These are phyloP conservation scores for Catharus minimus DNA, from an alignment of 2,113 vertebrate genomes.

Conservation along the genomic window DNA sequence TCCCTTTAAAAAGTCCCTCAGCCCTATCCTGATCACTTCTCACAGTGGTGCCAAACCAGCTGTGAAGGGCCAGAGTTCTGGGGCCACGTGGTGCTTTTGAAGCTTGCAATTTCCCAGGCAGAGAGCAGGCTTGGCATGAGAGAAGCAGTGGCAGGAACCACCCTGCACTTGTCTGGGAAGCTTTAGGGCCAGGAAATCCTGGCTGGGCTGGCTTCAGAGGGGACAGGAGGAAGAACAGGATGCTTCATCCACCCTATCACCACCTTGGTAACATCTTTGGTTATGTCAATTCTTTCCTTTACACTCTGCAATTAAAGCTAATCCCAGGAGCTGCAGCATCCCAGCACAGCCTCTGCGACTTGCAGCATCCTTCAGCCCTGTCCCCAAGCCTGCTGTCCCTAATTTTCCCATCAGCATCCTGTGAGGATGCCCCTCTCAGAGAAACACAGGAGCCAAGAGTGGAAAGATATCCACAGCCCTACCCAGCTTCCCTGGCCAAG, in stretches of 20 bases:
- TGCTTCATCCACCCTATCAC: neutral
- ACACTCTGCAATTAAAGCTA: neutral
- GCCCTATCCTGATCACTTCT: neutral
- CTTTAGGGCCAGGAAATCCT: neutral
- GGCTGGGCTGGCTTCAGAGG: neutral
- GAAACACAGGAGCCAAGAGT: neutral
- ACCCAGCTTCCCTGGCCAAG: neutral
- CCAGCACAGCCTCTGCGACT: neutral
- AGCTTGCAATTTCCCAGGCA: neutral
- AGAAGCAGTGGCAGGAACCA: neutral
- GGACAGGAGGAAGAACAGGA: neutral
- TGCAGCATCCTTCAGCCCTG: neutral
- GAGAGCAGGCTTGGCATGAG: rapidly evolving
- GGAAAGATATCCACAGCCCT: neutral
- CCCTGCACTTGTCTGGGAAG: neutral
- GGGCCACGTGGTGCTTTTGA: rapidly evolving
- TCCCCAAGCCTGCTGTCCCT: neutral
- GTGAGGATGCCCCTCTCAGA: neutral
- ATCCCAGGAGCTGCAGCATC: neutral
- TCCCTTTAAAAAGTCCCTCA: neutral
- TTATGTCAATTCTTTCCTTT: neutral
- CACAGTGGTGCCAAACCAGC: rapidly evolving
- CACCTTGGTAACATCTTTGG: conserved; percentile 27
- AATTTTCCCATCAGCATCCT: neutral
- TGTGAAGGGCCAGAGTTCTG: neutral